Evolutionary conservation across 2,113 vertebrate species (phyloP), one percentile per base, ranked within the genome.

Genomic region (Propithecus coquereli): DNA sequence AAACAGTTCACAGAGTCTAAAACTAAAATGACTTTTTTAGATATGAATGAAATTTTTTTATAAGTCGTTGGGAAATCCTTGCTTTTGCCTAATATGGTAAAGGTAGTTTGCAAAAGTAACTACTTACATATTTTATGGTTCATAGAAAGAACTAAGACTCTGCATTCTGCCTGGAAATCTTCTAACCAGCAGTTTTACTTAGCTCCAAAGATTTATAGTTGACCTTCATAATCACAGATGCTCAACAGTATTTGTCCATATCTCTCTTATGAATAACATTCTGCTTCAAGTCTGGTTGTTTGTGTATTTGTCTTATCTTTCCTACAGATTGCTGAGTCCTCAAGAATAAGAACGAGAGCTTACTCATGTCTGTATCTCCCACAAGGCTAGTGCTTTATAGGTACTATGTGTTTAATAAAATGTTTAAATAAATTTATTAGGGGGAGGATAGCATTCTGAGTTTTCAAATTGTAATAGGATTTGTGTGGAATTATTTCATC

Each of bases 151-250:
- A 20, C 71, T 76, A 61, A 63, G 50, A 57, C 11, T 2, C 20
- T 80, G 25, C 20, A 6, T 80, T 96, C 89, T 95, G 34, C 57
- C 70, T 47, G 45, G 80, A 81, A 96, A 93, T 91, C 61, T 81
- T 95, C 52, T 92, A 94, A 92, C 71, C 59, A 87, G 87, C 76
- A 84, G 34, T 96, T 97, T 96, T 87, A 61, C 54, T 54, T 90
- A 34, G 81, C 43, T 91, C 76, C 73, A 77, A 65, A 94, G 40
- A 97, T 96, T 90, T 92, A 86, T 94, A 63, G 90, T 81, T 90
- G 95, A 73, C 96, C 91, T 96, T 98, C 66, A 16, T 94, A 76
- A 83, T 96, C 88, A 82, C 66, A 61, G 92, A 94, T 82, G 79
- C 88, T 52, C 71, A 65, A 11, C 22, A 82, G 76, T 77, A 59